Base-by-base conservation (phyloP, 1,140 invertebrate genomes). In the Drosophila bocqueti region DNA sequence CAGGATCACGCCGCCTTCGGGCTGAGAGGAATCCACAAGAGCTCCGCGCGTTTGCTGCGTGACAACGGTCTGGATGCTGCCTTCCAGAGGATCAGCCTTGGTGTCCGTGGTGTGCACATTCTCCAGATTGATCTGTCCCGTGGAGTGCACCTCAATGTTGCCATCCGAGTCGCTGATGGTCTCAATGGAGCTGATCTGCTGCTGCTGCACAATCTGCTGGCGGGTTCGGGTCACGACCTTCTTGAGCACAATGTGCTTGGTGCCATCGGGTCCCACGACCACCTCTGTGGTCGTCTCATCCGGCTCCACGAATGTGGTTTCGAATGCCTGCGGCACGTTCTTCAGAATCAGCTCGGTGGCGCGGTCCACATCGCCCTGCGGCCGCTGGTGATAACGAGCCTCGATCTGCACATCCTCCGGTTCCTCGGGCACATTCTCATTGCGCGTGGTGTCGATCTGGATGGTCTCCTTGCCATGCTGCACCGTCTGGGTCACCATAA, bases 181-280 rank as follows among this genome's bases (percentile, higher is more conserved):
- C 26, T 95, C 94, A 11, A 95, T 95, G 2, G 95, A 95, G 83
- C 95, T 94, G 8, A 92, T 79, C 59, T 92, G 91, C 16, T 92
- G 91, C 26, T 92, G 85, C 26, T 92, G 91, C 40, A 94, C 83
- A 29, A 93, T 93, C 42, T 94, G 93, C 36, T 94, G 94, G 5
- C 92, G 93, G 3, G 93, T 94, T 55, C 94, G 89, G 0, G 94
- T 94, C 15, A 57, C 54, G 0, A 96, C 92, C 92, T 96, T 96
- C 69, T 95, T 95, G 0, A 97, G 95, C 52, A 97, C 96, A 64
- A 97, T 97, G 74, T 96, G 94, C 77, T 96, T 97, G 1, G 96
- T 96, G n/a, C 96, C 96, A 93, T 97, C 96, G 29, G 96, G 94
- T 78, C 96, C 96, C 0, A 97, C 96, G 9, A 97, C 95, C 3